Conservation (phyloP, 2,888 invertebrate genomes). For the Fabriciana adippe region DNA sequence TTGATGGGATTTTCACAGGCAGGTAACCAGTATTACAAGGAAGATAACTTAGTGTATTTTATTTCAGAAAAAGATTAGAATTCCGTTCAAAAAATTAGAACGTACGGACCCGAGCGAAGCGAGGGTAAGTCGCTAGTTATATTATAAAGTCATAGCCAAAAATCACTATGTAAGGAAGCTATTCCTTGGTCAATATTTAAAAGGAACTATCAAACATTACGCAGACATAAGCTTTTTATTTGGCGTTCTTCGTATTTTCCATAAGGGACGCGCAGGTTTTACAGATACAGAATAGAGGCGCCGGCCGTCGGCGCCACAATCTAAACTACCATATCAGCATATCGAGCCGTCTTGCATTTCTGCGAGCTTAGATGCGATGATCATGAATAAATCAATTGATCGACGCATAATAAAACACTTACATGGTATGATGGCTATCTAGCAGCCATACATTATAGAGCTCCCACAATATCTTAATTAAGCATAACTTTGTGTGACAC, state of each 20-base stretch:
- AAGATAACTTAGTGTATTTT: too few relatives aligned
- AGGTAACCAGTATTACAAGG: too few relatives aligned
- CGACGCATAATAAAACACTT: conserved; percentile 43
- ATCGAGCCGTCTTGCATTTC: conserved; percentile 52
- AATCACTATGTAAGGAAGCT: too few relatives aligned
- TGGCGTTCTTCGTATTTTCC: conserved; percentile 49
- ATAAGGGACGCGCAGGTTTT: conserved; percentile 52
- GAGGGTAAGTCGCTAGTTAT: too few relatives aligned
- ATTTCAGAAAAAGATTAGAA: too few relatives aligned
- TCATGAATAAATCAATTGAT: conserved; percentile 62
- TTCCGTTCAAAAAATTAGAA: too few relatives aligned
- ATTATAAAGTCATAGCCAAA: too few relatives aligned
- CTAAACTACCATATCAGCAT: conserved; percentile 53
- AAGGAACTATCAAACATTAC: not conserved
- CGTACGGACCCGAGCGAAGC: too few relatives aligned
- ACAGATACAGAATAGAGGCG: conserved; percentile 45
- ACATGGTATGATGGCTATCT: conserved; percentile 35
- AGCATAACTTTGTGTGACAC: not conserved
- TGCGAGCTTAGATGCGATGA: conserved; percentile 49
- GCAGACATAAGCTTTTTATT: conserved; percentile 11
- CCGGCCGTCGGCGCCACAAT: conserved; percentile 42
- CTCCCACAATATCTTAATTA: conserved; percentile 18
- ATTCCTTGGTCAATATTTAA: too few relatives aligned
- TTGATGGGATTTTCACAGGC: too few relatives aligned
- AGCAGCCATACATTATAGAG: conserved; percentile 20